Evolutionary conservation across 2,113 vertebrate genomes (phyloP).

Genomic region (Serinus canaria): DNA sequence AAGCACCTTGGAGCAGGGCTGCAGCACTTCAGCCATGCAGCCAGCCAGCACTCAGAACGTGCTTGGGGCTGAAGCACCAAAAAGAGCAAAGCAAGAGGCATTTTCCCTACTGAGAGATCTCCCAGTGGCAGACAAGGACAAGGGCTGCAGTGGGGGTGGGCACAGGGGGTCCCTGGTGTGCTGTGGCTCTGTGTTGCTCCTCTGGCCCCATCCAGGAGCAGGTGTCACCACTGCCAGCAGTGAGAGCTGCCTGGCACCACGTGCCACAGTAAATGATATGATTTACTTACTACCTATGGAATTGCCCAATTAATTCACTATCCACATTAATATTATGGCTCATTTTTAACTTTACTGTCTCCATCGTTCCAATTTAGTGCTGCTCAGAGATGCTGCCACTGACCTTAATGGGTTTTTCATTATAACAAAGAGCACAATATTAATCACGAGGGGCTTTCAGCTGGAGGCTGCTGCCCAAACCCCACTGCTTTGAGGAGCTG

Average conservation of each 20-base stretch:
- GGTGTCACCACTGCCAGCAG: not conserved
- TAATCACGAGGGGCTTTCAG: constrained; percentile 34
- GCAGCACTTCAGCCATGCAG: not conserved
- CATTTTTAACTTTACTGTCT: constrained; percentile 68
- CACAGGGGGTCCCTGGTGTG: rapidly evolving
- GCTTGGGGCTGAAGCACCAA: not conserved
- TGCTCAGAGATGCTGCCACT: constrained; percentile 55
- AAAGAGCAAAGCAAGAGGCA: not conserved
- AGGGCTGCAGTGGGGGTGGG: rapidly evolving
- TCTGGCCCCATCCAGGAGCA: not conserved
- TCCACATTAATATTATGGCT: constrained; percentile 63
- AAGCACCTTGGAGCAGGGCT: not conserved
- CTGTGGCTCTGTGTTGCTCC: not conserved
- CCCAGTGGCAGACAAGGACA: not conserved
- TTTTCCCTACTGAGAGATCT: not conserved
- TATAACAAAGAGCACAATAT: constrained; percentile 42
- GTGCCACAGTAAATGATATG: not conserved
- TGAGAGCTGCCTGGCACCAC: rapidly evolving
- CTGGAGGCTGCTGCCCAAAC: not conserved
- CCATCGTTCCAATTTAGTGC: constrained; percentile 62
- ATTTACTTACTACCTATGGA: constrained; percentile 60
- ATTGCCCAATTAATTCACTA: constrained; percentile 64
- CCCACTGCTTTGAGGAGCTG: not conserved
- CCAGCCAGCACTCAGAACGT: not conserved
- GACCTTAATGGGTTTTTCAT: constrained; percentile 67